phyloP scores from a whole-genome alignment of 2,888 invertebrate species.

The Liodrosophila aerea region DNA sequence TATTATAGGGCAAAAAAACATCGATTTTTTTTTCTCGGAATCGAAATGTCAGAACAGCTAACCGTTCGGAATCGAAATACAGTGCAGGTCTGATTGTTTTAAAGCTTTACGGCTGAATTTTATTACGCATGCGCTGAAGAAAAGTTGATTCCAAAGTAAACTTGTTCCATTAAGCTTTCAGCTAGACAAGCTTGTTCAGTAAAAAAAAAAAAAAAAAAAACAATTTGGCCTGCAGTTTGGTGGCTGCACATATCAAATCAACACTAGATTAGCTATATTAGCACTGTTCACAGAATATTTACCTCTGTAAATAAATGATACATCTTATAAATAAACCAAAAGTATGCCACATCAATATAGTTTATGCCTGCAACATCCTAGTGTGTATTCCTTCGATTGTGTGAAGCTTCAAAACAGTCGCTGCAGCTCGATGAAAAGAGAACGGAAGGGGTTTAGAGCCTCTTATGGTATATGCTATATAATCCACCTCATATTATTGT shows the following conservation, averaged over 20 bases:
- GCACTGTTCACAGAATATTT: not conserved
- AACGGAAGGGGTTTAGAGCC: not conserved
- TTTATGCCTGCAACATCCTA: conserved; percentile 10
- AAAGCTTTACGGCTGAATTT: conserved; percentile 6
- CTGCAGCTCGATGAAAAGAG: conserved; percentile 10
- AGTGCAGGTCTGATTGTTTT: too few species aligned
- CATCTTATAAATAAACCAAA: not conserved
- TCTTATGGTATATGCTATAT: conserved; percentile 20
- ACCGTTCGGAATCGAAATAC: too few species aligned
- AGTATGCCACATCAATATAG: conserved; percentile 14
- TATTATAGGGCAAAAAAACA: too few species aligned
- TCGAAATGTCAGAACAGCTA: too few species aligned
- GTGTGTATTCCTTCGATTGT: conserved; percentile 9
- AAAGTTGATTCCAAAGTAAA: not conserved
- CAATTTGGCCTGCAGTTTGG: conserved; percentile 22
- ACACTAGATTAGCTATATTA: not conserved
- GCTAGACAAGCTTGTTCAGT: conserved; percentile 17
- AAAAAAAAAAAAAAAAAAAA: conserved; percentile 6
- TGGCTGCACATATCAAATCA: conserved; percentile 12
- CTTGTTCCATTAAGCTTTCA: conserved; percentile 1
- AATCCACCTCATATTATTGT: conserved; percentile 35
- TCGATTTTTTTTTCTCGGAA: too few species aligned
- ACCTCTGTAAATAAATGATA: too few species aligned
- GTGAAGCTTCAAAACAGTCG: conserved; percentile 3
- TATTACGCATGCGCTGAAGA: conserved; percentile 23